Evolutionary conservation across 2,888 invertebrate species (phyloP).

Genomic region (Cheilosia pagana): DNA sequence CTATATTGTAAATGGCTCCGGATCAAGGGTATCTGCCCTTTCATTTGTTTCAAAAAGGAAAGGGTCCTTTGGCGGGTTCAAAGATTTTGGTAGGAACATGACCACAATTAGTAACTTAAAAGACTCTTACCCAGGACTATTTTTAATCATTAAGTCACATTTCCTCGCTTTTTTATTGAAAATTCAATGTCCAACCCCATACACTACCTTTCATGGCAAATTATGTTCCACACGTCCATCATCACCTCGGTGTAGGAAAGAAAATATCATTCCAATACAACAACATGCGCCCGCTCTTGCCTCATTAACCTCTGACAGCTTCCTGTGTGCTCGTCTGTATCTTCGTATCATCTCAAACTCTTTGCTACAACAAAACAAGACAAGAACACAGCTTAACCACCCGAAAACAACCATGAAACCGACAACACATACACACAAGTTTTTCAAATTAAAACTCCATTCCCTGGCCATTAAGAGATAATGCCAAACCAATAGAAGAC

Average conservation of each 20-base stretch:
- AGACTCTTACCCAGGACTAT: too few species aligned
- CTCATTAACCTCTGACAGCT: constrained; percentile 78
- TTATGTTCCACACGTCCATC: constrained; percentile 32
- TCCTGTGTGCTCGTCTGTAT: constrained; percentile 76
- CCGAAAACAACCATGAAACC: constrained; percentile 69
- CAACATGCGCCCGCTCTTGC: constrained; percentile 69
- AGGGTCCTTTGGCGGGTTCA: too few species aligned
- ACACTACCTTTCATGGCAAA: constrained; percentile 9
- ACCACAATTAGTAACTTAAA: too few species aligned
- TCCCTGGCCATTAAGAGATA: constrained; percentile 48
- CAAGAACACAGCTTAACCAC: constrained; percentile 68
- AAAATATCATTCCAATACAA: constrained; percentile 34
- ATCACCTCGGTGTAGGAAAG: constrained; percentile 15
- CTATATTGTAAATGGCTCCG: too few species aligned
- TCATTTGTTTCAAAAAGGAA: too few species aligned
- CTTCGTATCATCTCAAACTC: constrained; percentile 58
- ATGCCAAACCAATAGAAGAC: constrained; percentile 44
- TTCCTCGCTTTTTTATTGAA: neutral
- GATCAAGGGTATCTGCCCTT: too few species aligned
- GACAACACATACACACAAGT: constrained; percentile 20
- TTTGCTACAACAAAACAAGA: constrained; percentile 48
- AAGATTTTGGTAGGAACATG: too few species aligned
- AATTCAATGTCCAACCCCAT: neutral
- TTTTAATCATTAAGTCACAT: neutral
- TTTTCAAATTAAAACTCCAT: constrained; percentile 50